Evolutionary conservation across 1,140 invertebrate species (phyloP), one percentile per base, ranked within the genome.

Genomic region (Cydia splendana): DNA sequence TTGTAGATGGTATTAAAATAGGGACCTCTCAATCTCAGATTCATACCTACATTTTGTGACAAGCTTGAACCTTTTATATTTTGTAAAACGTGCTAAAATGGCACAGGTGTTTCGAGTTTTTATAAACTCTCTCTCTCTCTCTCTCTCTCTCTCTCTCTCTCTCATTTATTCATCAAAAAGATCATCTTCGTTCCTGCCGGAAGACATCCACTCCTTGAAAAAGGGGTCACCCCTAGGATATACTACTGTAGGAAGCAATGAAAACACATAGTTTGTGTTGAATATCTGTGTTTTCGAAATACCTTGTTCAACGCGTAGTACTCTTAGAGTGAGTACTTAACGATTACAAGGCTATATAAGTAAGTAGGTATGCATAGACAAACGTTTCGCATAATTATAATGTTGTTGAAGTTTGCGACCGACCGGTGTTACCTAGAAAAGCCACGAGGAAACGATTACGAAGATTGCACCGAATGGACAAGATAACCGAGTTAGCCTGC

Each of bases 381-480:
- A 24, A 62, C 10, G 57, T 12, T 24, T 62, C 57, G 57, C 20
- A 24, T 24, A 62, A 62, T 62, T 62, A 62, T 62, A 62, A 62
- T 62, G 57, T 62, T 57, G 53, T 57, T 62, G 57, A 62, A 24
- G 57, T 62, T 62, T 24, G 20, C 57, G 18, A 24, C 13, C 53
- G 7, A 62, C 57, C 57, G 53, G 15, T 62, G 57, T 62, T 62
- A 62, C 57, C 57, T 62, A 62, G 57, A 62, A 62, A 62, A 24
- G 57, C 57, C 57, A 62, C 57, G 57, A 62, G 57, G 57, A 62
- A 62, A 62, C 57, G 9, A 62, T 62, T 62, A 62, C 53, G 53
- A 24, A 62, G 57, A 62, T 62, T 57, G 9, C 53, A 62, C 20
- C 57, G 18, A 62, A 62, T 62, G 20, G 57, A 10, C n/a, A 57